A percentile compares a stretch with the other conserved stretches of the same genome.
Evolutionary conservation across 2,888 invertebrate species (phyloP).

Genomic region (Xiphydria camelus): DNA sequence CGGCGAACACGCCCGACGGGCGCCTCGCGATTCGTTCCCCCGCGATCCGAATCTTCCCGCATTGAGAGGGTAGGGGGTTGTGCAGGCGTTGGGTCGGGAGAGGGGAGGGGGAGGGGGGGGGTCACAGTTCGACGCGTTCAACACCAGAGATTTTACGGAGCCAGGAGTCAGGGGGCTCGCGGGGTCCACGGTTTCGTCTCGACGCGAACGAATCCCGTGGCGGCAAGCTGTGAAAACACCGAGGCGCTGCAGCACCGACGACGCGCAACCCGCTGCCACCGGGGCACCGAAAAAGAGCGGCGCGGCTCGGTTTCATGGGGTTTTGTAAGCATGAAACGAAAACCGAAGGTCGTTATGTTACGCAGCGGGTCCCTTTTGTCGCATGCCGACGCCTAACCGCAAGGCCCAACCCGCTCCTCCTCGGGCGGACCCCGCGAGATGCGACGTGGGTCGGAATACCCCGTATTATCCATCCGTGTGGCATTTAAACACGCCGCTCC

Average conservation of each 20-base stretch:
- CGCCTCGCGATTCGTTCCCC: too few species aligned
- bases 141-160: constrained; percentile 36
- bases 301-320: constrained; percentile 44
- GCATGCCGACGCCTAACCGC: constrained; percentile 54
- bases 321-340: constrained; percentile 52
- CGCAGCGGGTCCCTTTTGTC: constrained; percentile 55
- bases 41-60: too few species aligned
- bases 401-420: constrained; percentile 28
- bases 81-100: background rate
- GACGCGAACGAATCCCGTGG: constrained; percentile 26
- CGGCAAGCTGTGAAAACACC: constrained; percentile 51
- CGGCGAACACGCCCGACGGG: too few species aligned
- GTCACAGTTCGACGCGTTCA: constrained; percentile 46
- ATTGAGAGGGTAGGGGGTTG: too few species aligned
- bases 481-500: too few species aligned
- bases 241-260: constrained; percentile 1
- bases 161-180: constrained; percentile 14
- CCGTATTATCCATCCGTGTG: too few species aligned
- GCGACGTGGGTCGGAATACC: too few species aligned
- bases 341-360: constrained; percentile 56
- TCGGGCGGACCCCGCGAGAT: too few species aligned
- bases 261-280: background rate
- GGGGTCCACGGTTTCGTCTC: constrained; percentile 20
- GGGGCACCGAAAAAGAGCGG: constrained; percentile 4
- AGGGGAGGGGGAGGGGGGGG: constrained; percentile 13